Evolutionary conservation across 1,140 invertebrate genomes (phyloP).

Genomic region (Drosophila melanica): DNA sequence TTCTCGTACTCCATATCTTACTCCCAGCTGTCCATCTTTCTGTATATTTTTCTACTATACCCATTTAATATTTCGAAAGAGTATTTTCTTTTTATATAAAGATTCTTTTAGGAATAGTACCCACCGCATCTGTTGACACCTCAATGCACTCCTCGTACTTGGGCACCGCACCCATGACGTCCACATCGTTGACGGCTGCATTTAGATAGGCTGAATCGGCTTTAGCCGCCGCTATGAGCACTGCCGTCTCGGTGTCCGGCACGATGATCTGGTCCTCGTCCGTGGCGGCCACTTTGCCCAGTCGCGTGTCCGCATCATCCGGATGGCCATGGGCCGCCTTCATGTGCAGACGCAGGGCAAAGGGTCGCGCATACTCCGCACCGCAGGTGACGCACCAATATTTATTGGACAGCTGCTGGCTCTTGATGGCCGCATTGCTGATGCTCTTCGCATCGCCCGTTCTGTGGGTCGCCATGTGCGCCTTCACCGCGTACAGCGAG

Average conservation of each 20-base stretch:
- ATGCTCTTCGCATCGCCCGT: slow-evolving; percentile 19
- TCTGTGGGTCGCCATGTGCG: slow-evolving; percentile 89
- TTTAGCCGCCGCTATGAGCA: slow-evolving; percentile 66
- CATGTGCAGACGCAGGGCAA: slow-evolving; percentile 89
- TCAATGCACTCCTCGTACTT: slow-evolving; percentile 57
- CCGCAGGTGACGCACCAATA: slow-evolving; percentile 89
- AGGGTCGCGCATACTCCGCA: slow-evolving; percentile 89
- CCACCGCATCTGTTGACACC: slow-evolving; percentile 39
- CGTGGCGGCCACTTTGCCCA: not conserved
- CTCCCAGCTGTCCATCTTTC: too few relatives aligned
- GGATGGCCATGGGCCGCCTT: slow-evolving; percentile 86
- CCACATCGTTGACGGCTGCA: slow-evolving; percentile 38
- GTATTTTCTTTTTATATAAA: too few relatives aligned
- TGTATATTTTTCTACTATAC: too few relatives aligned
- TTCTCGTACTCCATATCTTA: too few relatives aligned
- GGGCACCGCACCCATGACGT: slow-evolving; percentile 37
- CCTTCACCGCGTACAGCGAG: slow-evolving; percentile 88
- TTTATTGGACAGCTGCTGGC: slow-evolving; percentile 85
- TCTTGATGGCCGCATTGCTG: slow-evolving; percentile 58
- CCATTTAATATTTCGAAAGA: too few relatives aligned
- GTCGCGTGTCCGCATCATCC: slow-evolving; percentile 14
- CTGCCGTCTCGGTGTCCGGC: slow-evolving; percentile 62
- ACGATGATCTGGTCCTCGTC: slow-evolving; percentile 23
- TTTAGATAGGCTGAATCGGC: slow-evolving; percentile 57
- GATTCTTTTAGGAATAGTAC: slow-evolving; percentile 5